Base-by-base conservation (phyloP, 2,113 vertebrate species). In the Fulica atra region DNA sequence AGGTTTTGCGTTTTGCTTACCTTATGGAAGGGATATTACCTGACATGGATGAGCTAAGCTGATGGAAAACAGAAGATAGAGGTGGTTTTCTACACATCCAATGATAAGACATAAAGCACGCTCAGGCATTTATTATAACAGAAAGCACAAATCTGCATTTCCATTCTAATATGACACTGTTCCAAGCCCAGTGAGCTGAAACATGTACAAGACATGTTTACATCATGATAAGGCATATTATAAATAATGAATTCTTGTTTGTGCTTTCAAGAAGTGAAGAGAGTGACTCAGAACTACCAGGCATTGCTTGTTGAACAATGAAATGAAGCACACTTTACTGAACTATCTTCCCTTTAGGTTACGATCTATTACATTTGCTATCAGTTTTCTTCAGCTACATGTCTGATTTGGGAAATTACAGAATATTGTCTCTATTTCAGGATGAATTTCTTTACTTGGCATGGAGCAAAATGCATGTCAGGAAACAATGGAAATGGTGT, bases 381-480 rank as follows among this genome's bases (percentile, higher is more conserved):
- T 70, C 42, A 88, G 28, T 61, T 59, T 95, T 70, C 25, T 91
- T 94, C 77, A 60, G 57, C 74, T 93, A 92, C 70, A 84, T n/a
- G 63, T 65, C 54, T 74, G 64, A 96, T 88, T 97, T 96, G 77
- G 96, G 86, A 97, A 96, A 93, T 31, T 88, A 50, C 36, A 78
- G 73, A 97, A 94, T 87, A 97, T 92, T 96, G 38, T 91, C 86
- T 96, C n/a, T 86, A 53, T 84, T 98, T 97, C 77, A 71, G 54
- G 63, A 95, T 81, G 3, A 91, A 88, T 95, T 91, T 85, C 20
- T 96, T 92, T 85, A 77, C 42, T 88, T 96, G 59, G 20, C 69
- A 95, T 76, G 64, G 90, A 94, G 50, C 23, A 86, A 96, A 89
- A 53, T 56, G 17, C 29, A 51, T 86, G 40, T 16, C 46, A 91